Evolutionary conservation across 2,888 invertebrate species (phyloP).

Genomic region (Mythimna albipuncta): DNA sequence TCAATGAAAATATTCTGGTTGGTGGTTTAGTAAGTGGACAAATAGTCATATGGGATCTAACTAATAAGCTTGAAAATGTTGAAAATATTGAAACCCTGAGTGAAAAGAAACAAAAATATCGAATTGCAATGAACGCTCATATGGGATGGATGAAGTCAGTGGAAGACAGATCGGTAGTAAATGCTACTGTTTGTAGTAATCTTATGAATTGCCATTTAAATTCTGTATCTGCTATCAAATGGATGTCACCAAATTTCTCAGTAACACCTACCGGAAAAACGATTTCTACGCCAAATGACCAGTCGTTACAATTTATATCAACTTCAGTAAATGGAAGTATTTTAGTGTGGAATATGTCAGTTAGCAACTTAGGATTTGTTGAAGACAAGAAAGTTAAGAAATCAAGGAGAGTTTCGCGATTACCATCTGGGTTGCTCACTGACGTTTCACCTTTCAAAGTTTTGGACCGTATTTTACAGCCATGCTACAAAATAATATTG

Average conservation of each 20-base stretch:
- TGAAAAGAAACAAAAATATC: slow-evolving; percentile 91
- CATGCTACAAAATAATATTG: slow-evolving; percentile 90
- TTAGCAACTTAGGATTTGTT: slow-evolving; percentile 78
- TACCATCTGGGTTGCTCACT: slow-evolving; percentile 91
- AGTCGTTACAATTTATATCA: slow-evolving; percentile 92
- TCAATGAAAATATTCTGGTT: slow-evolving; percentile 92
- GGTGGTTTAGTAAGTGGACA: slow-evolving; percentile 94
- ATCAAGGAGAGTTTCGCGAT: slow-evolving; percentile 84
- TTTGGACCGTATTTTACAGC: slow-evolving; percentile 91
- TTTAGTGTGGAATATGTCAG: slow-evolving; percentile 93
- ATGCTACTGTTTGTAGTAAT: slow-evolving; percentile 91
- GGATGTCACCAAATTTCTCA: slow-evolving; percentile 92
- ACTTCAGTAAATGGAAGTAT: slow-evolving; percentile 93
- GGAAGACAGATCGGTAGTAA: slow-evolving; percentile 90
- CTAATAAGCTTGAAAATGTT: slow-evolving; percentile 91
- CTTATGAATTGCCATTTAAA: slow-evolving; percentile 91
- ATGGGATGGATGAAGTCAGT: slow-evolving; percentile 93
- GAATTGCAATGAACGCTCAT: slow-evolving; percentile 90
- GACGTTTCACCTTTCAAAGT: slow-evolving; percentile 91
- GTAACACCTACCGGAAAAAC: slow-evolving; percentile 91
- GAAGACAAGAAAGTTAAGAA: slow-evolving; percentile 82
- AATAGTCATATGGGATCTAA: slow-evolving; percentile 93
- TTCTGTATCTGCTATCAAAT: slow-evolving; percentile 92
- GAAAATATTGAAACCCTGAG: slow-evolving; percentile 92
- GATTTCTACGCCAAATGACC: slow-evolving; percentile 71